Evolutionary conservation across 2,113 vertebrate species (phyloP).

Genomic region (Hippocampus abdominalis): DNA sequence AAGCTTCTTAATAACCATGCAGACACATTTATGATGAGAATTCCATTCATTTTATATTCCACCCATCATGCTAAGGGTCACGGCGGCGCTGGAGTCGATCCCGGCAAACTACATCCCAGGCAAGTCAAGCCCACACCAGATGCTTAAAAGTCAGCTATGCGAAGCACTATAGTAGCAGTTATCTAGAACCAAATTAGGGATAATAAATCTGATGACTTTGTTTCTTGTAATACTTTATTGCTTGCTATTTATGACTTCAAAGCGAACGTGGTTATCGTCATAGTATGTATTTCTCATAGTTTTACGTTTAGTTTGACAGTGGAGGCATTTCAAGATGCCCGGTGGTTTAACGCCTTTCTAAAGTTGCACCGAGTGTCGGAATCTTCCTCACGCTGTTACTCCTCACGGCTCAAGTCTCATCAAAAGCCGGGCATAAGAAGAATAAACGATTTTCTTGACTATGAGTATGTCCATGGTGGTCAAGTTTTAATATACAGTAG

Average conservation of each 20-base stretch:
- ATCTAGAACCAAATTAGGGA: background rate
- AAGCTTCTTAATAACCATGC: background rate
- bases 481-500: background rate
- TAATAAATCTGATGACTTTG: background rate
- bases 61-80: background rate
- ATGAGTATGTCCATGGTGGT: background rate
- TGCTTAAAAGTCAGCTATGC: background rate
- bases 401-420: conserved; percentile 29
- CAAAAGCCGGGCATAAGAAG: conserved; percentile 24
- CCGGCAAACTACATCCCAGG: background rate
- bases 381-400: conserved; percentile 42
- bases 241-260: too few species aligned
- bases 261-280: too few species aligned
- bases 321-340: background rate
- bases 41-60: background rate
- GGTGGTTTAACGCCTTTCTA: background rate
- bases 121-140: background rate
- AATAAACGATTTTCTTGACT: conserved; percentile 23
- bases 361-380: conserved; percentile 36
- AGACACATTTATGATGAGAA: background rate
- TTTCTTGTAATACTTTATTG: background rate
- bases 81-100: background rate
- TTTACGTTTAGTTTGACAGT: background rate
- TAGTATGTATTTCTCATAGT: too few species aligned
- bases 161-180: too few species aligned